These are phyloP conservation scores for Hypercompe scribonia DNA, from an alignment of 2,888 invertebrate genomes.

Conservation along the genomic window DNA sequence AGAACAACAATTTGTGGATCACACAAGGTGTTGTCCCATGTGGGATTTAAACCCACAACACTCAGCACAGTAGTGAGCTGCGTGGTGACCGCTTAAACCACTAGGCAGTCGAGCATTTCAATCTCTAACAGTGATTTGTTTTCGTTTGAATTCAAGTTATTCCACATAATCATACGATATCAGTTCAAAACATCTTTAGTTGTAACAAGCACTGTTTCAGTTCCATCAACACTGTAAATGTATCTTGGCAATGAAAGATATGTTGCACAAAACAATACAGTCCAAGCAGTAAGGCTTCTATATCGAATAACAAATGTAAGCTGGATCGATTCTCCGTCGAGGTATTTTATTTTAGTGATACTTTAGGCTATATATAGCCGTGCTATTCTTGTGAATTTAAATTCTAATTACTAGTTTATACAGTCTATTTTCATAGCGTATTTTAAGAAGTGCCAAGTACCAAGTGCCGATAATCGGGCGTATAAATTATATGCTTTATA, in stretches of 20 bases:
- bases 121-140: not conserved
- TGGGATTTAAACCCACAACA: no score
- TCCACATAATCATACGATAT: not conserved
- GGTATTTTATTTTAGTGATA: conserved; percentile 39
- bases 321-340: conserved; percentile 43
- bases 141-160: not conserved
- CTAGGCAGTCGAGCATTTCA: not conserved
- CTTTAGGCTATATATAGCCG: not conserved
- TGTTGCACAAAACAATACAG: conserved; percentile 23
- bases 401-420: not conserved
- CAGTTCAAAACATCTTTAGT: not conserved
- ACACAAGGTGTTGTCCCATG: no score
- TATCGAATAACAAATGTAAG: conserved; percentile 57
- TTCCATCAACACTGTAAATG: not conserved
- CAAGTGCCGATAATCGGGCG: no score
- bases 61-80: no score
- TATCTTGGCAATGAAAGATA: conserved; percentile 27
- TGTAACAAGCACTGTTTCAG: not conserved
- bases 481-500: no score
- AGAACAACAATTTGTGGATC: no score
- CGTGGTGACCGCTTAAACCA: no score
- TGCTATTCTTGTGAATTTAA: not conserved
- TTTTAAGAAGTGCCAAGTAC: no score
- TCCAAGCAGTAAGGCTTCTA: conserved; percentile 60
- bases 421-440: no score